Percentiles rank a stretch among this genome's conserved stretches.
These are phyloP conservation scores for Pseudochirops corinnae DNA, from an alignment of 2,797 vertebrate species.

Conservation along the genomic window DNA sequence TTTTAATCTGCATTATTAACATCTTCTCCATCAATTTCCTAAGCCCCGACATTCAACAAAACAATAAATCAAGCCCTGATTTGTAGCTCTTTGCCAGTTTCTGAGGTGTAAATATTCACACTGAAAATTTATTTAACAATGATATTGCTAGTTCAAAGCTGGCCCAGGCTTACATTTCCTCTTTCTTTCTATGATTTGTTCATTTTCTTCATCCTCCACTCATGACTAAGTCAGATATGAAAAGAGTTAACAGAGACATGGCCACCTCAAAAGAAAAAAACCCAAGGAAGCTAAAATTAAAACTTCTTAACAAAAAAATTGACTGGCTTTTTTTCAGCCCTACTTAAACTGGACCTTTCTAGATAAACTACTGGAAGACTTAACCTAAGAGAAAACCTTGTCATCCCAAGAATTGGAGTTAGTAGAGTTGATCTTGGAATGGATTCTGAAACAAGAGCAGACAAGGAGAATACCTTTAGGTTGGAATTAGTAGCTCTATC, in stretches of 20 bases:
- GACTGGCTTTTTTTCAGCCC: constrained; percentile 23
- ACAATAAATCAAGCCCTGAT: not conserved
- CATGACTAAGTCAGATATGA: not conserved
- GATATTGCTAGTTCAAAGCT: not conserved
- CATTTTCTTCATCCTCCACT: not conserved
- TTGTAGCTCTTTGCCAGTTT: not conserved
- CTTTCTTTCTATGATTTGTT: not conserved
- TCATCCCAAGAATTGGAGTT: not conserved
- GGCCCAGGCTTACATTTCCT: not conserved
- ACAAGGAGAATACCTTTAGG: not conserved
- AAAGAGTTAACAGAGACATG: not conserved
- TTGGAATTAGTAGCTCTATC: not conserved
- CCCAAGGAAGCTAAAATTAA: not conserved
- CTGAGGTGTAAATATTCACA: not conserved
- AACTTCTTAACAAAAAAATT: constrained; percentile 22
- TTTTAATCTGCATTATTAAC: not conserved
- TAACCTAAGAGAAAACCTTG: constrained; percentile 5
- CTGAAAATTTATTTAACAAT: not conserved
- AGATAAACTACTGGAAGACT: not conserved
- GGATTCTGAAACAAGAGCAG: not conserved
- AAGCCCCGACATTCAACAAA: not conserved
- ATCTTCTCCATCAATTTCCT: not conserved
- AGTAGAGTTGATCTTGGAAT: not conserved
- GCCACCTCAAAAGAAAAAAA: not conserved
- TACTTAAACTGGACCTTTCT: constrained; percentile 19